Conservation (phyloP, 1,140 invertebrate genomes). For the Drosophila takahashii region DNA sequence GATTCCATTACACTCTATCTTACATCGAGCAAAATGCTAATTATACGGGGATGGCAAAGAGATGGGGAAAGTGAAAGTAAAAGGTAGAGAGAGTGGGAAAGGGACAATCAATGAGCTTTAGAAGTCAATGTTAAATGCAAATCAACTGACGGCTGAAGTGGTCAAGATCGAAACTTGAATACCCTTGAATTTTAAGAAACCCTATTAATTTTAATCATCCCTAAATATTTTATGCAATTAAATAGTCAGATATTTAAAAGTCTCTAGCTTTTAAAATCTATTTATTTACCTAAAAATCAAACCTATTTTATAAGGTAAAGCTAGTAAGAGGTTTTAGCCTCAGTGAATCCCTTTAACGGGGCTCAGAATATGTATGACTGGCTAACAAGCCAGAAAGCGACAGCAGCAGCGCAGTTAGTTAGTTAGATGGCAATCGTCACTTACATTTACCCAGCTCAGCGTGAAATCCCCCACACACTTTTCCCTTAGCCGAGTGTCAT, state of each 20-base stretch:
- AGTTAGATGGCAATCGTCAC: conserved; percentile 68
- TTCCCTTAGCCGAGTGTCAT: conserved; percentile 51
- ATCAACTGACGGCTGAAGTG: conserved; percentile 45
- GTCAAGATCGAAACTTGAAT: neutral
- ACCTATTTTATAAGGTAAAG: no score
- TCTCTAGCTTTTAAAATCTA: no score
- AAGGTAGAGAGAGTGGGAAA: neutral
- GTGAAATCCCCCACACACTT: conserved; percentile 23
- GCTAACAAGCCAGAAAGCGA: conserved; percentile 51
- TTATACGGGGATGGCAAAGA: conserved; percentile 20
- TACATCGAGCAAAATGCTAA: conserved; percentile 44
- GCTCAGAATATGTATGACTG: conserved; percentile 20
- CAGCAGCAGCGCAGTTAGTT: conserved; percentile 50
- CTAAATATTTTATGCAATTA: neutral
- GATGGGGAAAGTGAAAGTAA: conserved; percentile 2
- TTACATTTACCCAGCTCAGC: conserved; percentile 41
- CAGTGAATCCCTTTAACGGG: neutral
- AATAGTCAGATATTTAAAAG: no score
- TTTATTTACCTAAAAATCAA: no score
- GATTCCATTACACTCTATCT: conserved; percentile 30
- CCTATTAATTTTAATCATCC: no score
- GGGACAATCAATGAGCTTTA: conserved; percentile 45
- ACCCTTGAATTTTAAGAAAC: conserved; percentile 4
- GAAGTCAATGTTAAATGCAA: conserved; percentile 68
- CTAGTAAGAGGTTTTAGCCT: neutral